phyloP scores from a whole-genome alignment of 2,888 invertebrate genomes.

The Drosophila gaucha region DNA sequence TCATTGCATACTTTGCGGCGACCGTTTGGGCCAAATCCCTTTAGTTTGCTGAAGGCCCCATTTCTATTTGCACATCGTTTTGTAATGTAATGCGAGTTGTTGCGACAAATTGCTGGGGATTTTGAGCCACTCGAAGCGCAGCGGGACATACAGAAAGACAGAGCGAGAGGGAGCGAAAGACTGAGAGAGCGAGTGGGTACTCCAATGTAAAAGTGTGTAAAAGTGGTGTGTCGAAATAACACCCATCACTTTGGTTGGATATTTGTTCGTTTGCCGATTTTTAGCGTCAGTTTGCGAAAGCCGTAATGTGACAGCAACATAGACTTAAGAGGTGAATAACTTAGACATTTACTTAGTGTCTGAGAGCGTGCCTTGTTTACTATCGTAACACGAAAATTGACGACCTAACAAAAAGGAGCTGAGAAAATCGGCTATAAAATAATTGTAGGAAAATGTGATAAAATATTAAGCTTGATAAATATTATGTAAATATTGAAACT shows the following conservation, averaged over 20 bases:
- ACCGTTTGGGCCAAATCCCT: slow-evolving; percentile 69
- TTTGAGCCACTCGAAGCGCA: slow-evolving; percentile 54
- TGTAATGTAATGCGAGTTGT: slow-evolving; percentile 78
- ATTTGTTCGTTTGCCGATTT: slow-evolving; percentile 41
- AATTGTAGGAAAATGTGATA: not conserved
- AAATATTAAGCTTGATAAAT: no score
- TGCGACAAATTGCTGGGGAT: slow-evolving; percentile 77
- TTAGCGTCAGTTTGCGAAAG: slow-evolving; percentile 49
- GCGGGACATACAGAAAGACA: slow-evolving; percentile 19
- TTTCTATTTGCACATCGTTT: slow-evolving; percentile 75
- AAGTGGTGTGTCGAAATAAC: slow-evolving; percentile 7
- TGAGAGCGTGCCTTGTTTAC: not conserved
- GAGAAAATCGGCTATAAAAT: not conserved
- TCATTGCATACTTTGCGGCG: slow-evolving; percentile 46
- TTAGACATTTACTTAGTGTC: slow-evolving; percentile 13
- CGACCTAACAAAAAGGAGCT: accelerated
- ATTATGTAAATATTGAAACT: no score
- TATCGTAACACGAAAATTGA: not conserved
- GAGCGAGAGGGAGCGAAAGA: not conserved
- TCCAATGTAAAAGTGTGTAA: not conserved
- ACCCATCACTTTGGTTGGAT: slow-evolving; percentile 15
- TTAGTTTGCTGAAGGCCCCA: slow-evolving; percentile 49
- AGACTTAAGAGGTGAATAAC: slow-evolving; percentile 70
- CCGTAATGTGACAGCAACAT: slow-evolving; percentile 46
- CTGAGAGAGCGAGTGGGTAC: not conserved